Percentiles rank a stretch among this genome's conserved stretches.
Evolutionary conservation across 2,113 vertebrate species (phyloP).

Genomic region (Lanius ludovicianus): DNA sequence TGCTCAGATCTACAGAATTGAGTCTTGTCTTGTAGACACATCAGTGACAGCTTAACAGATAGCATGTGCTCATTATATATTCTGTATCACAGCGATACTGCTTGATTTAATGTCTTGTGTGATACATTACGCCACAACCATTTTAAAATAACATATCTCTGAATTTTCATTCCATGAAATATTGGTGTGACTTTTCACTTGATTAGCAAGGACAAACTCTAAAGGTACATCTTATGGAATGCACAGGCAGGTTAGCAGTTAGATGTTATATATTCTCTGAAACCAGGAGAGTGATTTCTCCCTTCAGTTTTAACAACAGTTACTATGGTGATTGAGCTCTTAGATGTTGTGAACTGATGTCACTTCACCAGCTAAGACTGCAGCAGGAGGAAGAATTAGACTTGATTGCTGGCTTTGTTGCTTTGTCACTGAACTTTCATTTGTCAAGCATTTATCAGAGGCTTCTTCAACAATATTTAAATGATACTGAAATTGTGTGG

Average conservation of each 20-base stretch:
- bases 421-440: slow-evolving; percentile 19
- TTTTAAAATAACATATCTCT: not conserved
- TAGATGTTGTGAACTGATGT: slow-evolving; percentile 64
- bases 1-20: not conserved
- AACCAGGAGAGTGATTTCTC: slow-evolving; percentile 67
- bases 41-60: not conserved
- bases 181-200: not conserved
- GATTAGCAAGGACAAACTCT: not conserved
- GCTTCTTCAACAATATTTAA: not conserved
- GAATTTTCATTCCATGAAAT: not conserved
- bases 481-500: not conserved
- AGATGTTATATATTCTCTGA: slow-evolving; percentile 18
- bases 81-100: not conserved
- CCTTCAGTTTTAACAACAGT: slow-evolving; percentile 71
- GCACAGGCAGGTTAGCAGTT: not conserved
- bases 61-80: not conserved
- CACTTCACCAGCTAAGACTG: slow-evolving; percentile 59
- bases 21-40: not conserved
- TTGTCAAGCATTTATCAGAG: slow-evolving; percentile 7
- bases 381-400: slow-evolving; percentile 65
- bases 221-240: not conserved
- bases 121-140: not conserved
- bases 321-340: slow-evolving; percentile 76
- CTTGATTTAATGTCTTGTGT: not conserved
- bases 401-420: slow-evolving; percentile 42